Conservation (phyloP, 2,888 invertebrate genomes). For the Pyrrhia umbra region DNA sequence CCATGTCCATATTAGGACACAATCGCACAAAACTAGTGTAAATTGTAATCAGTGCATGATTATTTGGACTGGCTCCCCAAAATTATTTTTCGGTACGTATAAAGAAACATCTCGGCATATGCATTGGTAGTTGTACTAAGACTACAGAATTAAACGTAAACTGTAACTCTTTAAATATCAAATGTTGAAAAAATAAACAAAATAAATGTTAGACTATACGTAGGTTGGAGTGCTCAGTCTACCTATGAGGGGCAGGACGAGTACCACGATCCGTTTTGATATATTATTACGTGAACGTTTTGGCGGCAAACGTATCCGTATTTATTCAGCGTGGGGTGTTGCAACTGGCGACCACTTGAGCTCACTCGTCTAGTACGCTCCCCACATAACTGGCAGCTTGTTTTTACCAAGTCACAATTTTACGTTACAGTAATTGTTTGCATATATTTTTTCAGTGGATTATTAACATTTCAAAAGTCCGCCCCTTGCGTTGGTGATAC, state of each 20-base stretch:
- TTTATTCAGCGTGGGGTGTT: slow-evolving; percentile 68
- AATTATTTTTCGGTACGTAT: background rate
- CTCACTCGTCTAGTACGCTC: slow-evolving; percentile 65
- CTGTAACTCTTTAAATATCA: too few species aligned
- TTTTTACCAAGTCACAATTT: slow-evolving; percentile 60
- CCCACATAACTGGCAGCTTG: slow-evolving; percentile 64
- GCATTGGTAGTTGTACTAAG: background rate
- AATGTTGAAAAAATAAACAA: too few species aligned
- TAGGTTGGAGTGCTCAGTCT: slow-evolving; percentile 5
- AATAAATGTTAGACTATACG: background rate
- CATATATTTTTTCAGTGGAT: slow-evolving; percentile 16
- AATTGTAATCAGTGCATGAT: too few species aligned
- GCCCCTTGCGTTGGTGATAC: background rate
- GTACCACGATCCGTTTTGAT: slow-evolving; percentile 46
- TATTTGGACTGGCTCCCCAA: background rate
- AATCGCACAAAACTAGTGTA: too few species aligned
- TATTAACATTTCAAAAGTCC: slow-evolving; percentile 5
- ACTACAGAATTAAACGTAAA: too few species aligned
- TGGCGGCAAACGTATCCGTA: slow-evolving; percentile 64
- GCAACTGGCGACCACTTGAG: slow-evolving; percentile 66
- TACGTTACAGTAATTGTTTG: slow-evolving; percentile 26
- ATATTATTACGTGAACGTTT: slow-evolving; percentile 59
- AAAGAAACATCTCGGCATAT: background rate
- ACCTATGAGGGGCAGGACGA: background rate
- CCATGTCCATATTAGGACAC: too few species aligned